Evolutionary conservation across 2,888 invertebrate genomes (phyloP), one percentile per base, ranked within the genome.

Genomic region (Caenorhabditis wallacei): DNA sequence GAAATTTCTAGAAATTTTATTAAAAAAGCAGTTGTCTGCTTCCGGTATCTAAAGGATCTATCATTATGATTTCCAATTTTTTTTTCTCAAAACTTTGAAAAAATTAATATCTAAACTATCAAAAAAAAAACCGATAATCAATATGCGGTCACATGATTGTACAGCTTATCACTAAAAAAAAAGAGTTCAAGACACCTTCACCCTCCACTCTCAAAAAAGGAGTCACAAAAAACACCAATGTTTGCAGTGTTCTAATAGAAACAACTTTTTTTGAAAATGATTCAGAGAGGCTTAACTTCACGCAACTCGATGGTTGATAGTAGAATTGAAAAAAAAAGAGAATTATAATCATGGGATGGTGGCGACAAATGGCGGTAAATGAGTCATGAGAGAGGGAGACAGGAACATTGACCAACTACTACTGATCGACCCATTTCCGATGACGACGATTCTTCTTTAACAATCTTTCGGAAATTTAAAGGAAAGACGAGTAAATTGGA

Each of bases 391-490:
- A 24, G 24, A 13, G n/a, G 26, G 40, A 46, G 30, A 75, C 75
- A 75, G 64, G 75, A 76, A 76, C 59, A 64, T 43, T 35, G 48
- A 63, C 66, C 75, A 68, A 57, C 56, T 64, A 57, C 75, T 75
- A 56, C 69, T 54, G 76, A 76, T 76, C 76, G 68, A 68, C 68
- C 76, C 68, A 64, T 57, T 75, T 75, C 66, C 75, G 51, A 76
- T 76, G 76, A 76, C 76, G 64, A 61, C 18, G 18, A 48, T 48
- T 22, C 22, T 68, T 66, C 26, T 56, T 75, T 57, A 57, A 66
- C 56, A 46, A 74, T 54, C 64, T 61, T 61, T 48, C 13, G 20
- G 18, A 35, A 59, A 46, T 46, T 40, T 18, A 22, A 46, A 20
- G 20, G 46, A 11, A 43, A 30, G 18, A 40, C 63, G 26, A 74